Percentiles rank a stretch among this genome's conserved stretches.
Conservation (phyloP, 2,888 invertebrate species). For the Torymus texanus region DNA sequence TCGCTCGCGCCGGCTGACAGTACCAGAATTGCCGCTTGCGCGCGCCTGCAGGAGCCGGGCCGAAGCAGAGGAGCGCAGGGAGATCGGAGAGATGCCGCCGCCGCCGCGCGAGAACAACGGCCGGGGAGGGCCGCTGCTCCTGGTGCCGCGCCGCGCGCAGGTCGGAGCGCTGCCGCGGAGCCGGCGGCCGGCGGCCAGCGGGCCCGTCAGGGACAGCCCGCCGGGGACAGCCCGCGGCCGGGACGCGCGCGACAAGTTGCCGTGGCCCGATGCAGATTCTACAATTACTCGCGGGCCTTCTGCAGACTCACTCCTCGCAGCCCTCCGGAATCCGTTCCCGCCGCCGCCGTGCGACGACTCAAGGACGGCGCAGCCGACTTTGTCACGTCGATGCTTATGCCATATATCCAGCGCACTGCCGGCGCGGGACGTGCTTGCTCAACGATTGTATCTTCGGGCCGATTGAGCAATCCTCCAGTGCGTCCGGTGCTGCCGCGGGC, state of each 20-base stretch:
- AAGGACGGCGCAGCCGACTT: background rate
- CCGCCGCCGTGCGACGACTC: background rate
- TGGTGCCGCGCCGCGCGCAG: background rate
- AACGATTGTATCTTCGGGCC: constrained; percentile 2
- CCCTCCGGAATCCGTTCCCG: background rate
- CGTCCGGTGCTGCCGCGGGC: background rate
- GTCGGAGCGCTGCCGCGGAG: background rate
- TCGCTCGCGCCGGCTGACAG: constrained; percentile 73
- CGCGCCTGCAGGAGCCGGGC: constrained; percentile 26
- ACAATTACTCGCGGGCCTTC: constrained; percentile 70
- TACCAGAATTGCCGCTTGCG: constrained; percentile 58
- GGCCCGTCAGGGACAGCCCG: constrained; percentile 6
- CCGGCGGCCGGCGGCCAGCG: background rate
- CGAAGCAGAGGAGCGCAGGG: background rate
- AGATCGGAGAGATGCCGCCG: constrained; percentile 6
- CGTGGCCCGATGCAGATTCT: constrained; percentile 68
- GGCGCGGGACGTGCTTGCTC: background rate
- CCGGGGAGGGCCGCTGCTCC: constrained; percentile 52
- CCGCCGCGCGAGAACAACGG: constrained; percentile 49
- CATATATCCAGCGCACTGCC: too few species aligned
- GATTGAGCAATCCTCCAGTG: background rate
- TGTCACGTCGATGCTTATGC: constrained; percentile 5
- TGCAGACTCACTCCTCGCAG: constrained; percentile 66
- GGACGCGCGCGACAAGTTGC: constrained; percentile 69
- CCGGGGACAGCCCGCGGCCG: constrained; percentile 16